phyloP scores from a whole-genome alignment of 2,797 vertebrate species.

The Pseudochaenichthys georgianus region DNA sequence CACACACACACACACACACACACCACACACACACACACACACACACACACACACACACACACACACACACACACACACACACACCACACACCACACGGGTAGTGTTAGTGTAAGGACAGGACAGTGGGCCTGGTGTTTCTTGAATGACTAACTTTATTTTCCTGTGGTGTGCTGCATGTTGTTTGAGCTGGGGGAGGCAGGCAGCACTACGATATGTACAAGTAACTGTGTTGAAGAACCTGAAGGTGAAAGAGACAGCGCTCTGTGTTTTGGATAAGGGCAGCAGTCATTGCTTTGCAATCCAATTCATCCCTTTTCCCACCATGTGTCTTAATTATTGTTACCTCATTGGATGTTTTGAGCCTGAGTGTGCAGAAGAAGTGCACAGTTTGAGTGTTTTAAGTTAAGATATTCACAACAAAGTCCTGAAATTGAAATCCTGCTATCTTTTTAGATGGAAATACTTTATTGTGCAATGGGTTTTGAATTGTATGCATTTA shows the following conservation, averaged over 20 bases:
- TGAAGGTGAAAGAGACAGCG: conserved; percentile 17
- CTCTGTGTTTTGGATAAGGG: conserved; percentile 15
- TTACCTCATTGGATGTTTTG: neutral
- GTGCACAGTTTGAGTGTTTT: neutral
- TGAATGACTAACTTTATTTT: conserved; percentile 82
- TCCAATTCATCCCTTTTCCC: neutral
- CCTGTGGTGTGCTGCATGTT: conserved; percentile 66
- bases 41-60: neutral
- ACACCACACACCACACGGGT: neutral
- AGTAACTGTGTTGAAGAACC: conserved; percentile 47
- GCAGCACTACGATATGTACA: conserved; percentile 5
- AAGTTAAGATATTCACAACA: no score
- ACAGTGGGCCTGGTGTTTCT: conserved; percentile 77
- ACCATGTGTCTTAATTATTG: neutral
- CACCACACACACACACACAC: conserved; percentile 2
- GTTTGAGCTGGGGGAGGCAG: conserved; percentile 44
- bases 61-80: neutral
- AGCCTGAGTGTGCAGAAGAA: neutral
- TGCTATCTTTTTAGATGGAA: no score
- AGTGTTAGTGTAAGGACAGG: conserved; percentile 51
- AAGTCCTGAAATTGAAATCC: no score
- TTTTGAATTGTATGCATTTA: no score
- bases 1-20: no score
- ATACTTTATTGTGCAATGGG: no score
- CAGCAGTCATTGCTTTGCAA: conserved; percentile 3